Conservation (phyloP, 2,888 invertebrate genomes). For the Mystacides longicornis region DNA sequence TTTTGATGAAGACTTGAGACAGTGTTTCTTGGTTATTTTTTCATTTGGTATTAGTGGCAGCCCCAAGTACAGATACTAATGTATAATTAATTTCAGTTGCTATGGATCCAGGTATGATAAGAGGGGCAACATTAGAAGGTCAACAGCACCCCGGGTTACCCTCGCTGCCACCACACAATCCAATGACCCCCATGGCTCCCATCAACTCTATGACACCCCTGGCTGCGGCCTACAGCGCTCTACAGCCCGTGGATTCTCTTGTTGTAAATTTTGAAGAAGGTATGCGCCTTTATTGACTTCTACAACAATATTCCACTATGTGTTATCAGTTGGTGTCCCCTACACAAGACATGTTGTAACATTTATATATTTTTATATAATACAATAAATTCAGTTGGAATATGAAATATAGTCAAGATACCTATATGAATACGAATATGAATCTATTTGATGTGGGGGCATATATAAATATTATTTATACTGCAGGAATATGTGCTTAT, state of each 20-base stretch:
- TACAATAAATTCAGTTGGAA: no score
- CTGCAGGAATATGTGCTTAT: no score
- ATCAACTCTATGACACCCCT: slow-evolving; percentile 42
- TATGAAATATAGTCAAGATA: no score
- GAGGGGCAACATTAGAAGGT: slow-evolving; percentile 5
- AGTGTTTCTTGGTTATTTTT: no score
- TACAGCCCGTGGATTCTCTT: slow-evolving; percentile 56
- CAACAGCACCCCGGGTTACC: neutral
- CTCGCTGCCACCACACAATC: neutral
- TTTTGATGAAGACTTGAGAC: no score
- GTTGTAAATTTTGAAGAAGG: slow-evolving; percentile 78
- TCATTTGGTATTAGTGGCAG: no score
- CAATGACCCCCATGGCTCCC: slow-evolving; percentile 29
- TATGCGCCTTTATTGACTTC: slow-evolving; percentile 64
- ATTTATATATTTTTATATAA: neutral
- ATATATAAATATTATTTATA: no score
- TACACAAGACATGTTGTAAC: neutral
- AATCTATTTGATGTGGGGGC: no score
- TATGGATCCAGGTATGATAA: slow-evolving; percentile 17
- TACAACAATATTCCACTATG: neutral
- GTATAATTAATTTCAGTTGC: slow-evolving; percentile 18
- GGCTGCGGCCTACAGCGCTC: slow-evolving; percentile 47
- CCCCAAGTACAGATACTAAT: no score
- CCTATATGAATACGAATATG: no score
- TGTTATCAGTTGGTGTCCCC: neutral